Base-by-base conservation (phyloP, 2,113 vertebrate species). In the Cyprinodon tularosa region DNA sequence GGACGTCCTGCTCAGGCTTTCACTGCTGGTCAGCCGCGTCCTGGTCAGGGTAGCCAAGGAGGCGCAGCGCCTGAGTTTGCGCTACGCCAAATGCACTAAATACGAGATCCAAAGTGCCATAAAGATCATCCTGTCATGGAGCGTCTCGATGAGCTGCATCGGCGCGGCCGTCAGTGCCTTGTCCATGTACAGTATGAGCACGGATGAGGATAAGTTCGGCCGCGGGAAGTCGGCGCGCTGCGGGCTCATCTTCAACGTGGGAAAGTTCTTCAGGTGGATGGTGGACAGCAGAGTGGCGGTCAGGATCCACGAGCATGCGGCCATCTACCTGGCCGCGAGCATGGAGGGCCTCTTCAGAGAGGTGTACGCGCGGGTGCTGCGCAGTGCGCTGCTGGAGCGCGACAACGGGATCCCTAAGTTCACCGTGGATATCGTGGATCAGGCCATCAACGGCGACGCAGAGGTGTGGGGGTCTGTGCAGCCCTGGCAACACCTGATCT, bases 211-310 rank as follows among this genome's bases (percentile, higher is more conserved):
- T 90, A 96, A 96, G 93, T 96, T 97, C 92, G 94, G 96, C 92
- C 96, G 96, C 39, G 96, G 97, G 70, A 99, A 98, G 91, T 97
- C 98, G 10, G 92, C 88, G 42, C 95, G 98, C 48, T 99, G 97
- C 91, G 96, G 97, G 81, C 96, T 99, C 87, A 92, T 93, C 82
- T 97, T 99, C 89, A 96, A 95, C 67, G 96, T 99, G 91, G 98
- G 98, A 72, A 95, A 95, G 91, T 97, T 99, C 95, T 98, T 98
- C 93, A 95, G 96, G 91, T 99, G 98, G 98, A 98, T 99, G 98
- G 96, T 98, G 84, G 97, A 99, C 89, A 96, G 96, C 91, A 93
- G 96, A 84, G 94, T 99, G 62, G 97, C 98, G 76, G 93, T 95
- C 78, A 93, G 97, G 91, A 94, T 99, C 94, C 97, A 98, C 91